Base-by-base conservation (phyloP, 2,888 invertebrate genomes). In the Xestia ashworthii region DNA sequence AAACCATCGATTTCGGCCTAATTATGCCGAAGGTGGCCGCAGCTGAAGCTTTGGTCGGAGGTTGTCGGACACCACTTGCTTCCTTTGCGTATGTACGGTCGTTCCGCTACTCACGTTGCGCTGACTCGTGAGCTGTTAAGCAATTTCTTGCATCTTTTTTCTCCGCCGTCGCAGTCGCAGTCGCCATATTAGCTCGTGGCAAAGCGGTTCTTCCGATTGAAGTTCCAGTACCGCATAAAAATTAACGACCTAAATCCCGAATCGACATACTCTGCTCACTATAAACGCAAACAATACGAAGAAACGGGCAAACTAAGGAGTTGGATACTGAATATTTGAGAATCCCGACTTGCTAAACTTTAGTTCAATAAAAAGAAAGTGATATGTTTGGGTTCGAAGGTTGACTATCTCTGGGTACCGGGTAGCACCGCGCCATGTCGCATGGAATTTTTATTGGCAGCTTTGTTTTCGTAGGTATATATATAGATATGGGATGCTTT, bases 291-390 rank as follows among this genome's bases (percentile, higher is more conserved):
- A 70, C 77, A 81, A 70, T 76, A 58, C 38, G 76, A 76, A 25
- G 50, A 50, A 72, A 72, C 44, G 50, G 32, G 48, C 12, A 46
- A 86, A 76, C 53, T 67, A 66, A 62, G 14, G 70, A 82, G 76
- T 53, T 70, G 82, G 65, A 73, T 67, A 67, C 66, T 76, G 48
- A 83, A 86, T 76, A 73, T 82, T 86, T 82, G 50, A 83, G 64
- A 83, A 65, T 67, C 55, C 44, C 62, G 46, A 84, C 70, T 74
- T 55, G 16, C 44, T 46, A 69, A 66, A 85, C 44, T 55, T 84
- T 16, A 38, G 64, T 60, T 72, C 69, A 85, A 82, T 82, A 82
- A 82, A 82, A 81, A 68, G 25, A 74, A 85, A 85, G 76, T 82
- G 68, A 82, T 67, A 74, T 62, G 77, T 76, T 76, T 72, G 69